Conservation (phyloP, 1,140 invertebrate species). For the Triops longicaudatus region DNA sequence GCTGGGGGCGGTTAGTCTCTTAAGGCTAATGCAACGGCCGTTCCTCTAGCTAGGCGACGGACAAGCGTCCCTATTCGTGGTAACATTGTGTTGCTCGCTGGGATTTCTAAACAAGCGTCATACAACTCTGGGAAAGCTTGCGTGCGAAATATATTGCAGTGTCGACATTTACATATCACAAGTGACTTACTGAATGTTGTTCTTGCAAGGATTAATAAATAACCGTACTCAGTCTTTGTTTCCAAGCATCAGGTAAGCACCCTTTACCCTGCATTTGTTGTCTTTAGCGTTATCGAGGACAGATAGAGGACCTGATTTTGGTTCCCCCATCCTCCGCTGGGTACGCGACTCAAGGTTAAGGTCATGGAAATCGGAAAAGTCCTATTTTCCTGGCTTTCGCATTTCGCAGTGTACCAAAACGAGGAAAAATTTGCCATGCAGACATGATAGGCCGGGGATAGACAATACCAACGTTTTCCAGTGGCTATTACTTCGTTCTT, state of each 20-base stretch:
- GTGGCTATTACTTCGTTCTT: too few relatives aligned
- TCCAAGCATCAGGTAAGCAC: neutral
- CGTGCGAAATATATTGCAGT: neutral
- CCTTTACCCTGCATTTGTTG: neutral
- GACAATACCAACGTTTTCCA: too few relatives aligned
- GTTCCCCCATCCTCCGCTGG: neutral
- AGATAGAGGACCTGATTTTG: neutral
- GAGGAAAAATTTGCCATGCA: too few relatives aligned
- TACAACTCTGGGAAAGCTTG: neutral
- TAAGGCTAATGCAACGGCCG: slow-evolving; percentile 11
- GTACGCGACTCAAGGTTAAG: slow-evolving; percentile 11
- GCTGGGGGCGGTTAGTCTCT: neutral
- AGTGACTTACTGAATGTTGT: neutral
- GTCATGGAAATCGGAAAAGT: neutral
- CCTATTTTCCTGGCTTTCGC: neutral
- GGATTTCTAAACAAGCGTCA: neutral
- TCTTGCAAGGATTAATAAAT: neutral
- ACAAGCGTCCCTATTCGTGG: neutral
- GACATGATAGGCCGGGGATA: too few relatives aligned
- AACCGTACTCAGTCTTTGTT: neutral
- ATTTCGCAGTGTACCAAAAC: neutral
- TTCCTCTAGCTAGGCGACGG: neutral
- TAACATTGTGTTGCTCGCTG: neutral
- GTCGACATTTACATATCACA: neutral
- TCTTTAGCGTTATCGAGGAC: neutral